These are phyloP conservation scores for Siderastrea radians DNA, from an alignment of 92 coral and sea anemone genomes.

Conservation along the genomic window DNA sequence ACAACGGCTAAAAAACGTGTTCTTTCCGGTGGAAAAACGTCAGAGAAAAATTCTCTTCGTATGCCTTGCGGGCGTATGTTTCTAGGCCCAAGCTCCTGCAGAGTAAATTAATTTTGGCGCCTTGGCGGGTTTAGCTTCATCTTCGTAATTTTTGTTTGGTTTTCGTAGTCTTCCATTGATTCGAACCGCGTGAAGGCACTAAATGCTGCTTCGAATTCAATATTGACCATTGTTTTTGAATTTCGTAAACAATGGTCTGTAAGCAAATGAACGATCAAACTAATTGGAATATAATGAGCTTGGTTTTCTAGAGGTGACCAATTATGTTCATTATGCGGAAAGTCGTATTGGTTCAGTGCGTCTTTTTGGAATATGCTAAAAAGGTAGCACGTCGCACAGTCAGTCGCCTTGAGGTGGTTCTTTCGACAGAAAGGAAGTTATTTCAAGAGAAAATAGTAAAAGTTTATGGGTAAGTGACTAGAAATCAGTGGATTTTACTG, in stretches of 20 bases:
- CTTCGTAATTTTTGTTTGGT: not conserved
- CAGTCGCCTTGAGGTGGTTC: constrained; percentile 6
- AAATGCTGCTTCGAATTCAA: constrained; percentile 7
- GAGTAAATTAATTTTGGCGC: not conserved
- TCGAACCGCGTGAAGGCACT: not conserved
- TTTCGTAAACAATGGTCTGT: constrained; percentile 15
- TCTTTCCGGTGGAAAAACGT: not conserved
- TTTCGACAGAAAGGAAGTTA: constrained; percentile 11
- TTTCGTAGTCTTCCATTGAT: not conserved
- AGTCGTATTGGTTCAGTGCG: constrained; percentile 23
- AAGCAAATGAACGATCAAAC: constrained; percentile 24
- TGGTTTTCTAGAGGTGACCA: constrained; percentile 25
- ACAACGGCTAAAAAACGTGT: not conserved
- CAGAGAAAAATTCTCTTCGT: not conserved
- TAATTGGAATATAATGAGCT: constrained; percentile 51
- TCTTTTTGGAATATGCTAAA: constrained; percentile 32
- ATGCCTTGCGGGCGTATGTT: constrained; percentile 9
- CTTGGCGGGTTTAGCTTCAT: not conserved
- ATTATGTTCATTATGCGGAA: constrained; percentile 26
- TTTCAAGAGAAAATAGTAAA: constrained; percentile 15
- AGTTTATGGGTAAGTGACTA: constrained; percentile 21
- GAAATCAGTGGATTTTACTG: not conserved
- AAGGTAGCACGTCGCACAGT: not conserved
- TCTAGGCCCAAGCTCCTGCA: not conserved
- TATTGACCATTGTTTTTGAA: constrained; percentile 10